A percentile compares a stretch with the other conserved stretches of the same genome.
Conservation (phyloP, 2,888 invertebrate genomes). For the Sipha maydis region DNA sequence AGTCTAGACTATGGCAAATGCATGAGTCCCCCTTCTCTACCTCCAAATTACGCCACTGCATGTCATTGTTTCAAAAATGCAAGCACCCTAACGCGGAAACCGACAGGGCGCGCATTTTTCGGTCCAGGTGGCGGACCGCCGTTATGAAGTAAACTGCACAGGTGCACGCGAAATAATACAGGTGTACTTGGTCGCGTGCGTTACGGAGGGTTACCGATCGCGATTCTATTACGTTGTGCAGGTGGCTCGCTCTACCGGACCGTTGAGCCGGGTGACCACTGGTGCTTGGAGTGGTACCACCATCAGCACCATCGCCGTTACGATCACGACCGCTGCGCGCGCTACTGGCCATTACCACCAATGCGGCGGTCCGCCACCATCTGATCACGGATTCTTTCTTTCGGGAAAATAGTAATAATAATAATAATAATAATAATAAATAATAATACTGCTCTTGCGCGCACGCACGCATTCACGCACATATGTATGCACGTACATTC, state of each 20-base stretch:
- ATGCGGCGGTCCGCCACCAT: slow-evolving; percentile 7
- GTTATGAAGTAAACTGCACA: not conserved
- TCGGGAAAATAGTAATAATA: not conserved
- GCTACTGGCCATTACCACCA: not conserved
- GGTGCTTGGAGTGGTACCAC: not conserved
- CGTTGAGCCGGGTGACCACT: not conserved
- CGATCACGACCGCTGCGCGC: slow-evolving; percentile 1
- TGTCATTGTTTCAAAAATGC: too few relatives aligned
- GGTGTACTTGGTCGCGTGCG: not conserved
- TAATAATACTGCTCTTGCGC: not conserved
- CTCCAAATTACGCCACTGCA: too few relatives aligned
- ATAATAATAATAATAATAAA: slow-evolving; percentile 5
- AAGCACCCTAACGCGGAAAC: too few relatives aligned
- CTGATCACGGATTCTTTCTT: slow-evolving; percentile 26
- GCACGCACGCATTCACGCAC: not conserved
- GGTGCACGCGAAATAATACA: not conserved
- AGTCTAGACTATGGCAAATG: too few relatives aligned
- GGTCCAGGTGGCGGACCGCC: not conserved
- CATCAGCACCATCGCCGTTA: not conserved
- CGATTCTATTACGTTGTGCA: not conserved
- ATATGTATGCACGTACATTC: not conserved
- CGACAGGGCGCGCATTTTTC: not conserved
- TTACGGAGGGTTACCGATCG: not conserved
- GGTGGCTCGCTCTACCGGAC: not conserved
- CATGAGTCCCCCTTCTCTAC: too few relatives aligned